Conservation (phyloP, 2,113 vertebrate species). For the Mohoua ochrocephala region DNA sequence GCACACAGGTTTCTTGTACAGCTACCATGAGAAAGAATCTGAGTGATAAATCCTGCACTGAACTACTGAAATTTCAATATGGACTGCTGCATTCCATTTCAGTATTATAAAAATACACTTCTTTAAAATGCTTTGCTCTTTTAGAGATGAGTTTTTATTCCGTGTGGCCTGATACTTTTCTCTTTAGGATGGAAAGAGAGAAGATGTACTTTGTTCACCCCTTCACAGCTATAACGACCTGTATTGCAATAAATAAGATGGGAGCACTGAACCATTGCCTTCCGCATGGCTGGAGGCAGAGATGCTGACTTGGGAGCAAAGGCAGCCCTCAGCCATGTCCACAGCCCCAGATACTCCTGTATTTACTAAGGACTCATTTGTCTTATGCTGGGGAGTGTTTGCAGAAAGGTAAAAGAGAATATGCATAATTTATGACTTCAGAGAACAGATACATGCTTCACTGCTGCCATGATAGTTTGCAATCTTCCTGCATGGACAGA, state of each 20-base stretch:
- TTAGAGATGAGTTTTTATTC: not conserved
- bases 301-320: not conserved
- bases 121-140: not conserved
- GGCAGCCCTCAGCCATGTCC: not conserved
- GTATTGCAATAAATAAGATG: not conserved
- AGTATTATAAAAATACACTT: not conserved
- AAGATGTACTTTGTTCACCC: not conserved
- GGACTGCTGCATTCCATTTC: not conserved
- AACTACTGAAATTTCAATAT: not conserved
- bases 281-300: not conserved
- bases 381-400: not conserved
- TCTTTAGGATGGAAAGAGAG: not conserved
- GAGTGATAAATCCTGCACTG: not conserved
- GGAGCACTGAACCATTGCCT: constrained; percentile 3
- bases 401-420: not conserved
- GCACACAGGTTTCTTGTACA: not conserved
- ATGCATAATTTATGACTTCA: not conserved
- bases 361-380: not conserved
- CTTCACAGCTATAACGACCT: not conserved
- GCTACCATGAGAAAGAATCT: not conserved
- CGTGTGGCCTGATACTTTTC: not conserved
- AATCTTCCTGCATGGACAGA: not conserved
- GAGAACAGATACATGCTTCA: not conserved
- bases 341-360: not conserved
- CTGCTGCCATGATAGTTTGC: not conserved